phyloP scores from a whole-genome alignment of 2,888 invertebrate genomes.

The Torymus aiolomorphi region DNA sequence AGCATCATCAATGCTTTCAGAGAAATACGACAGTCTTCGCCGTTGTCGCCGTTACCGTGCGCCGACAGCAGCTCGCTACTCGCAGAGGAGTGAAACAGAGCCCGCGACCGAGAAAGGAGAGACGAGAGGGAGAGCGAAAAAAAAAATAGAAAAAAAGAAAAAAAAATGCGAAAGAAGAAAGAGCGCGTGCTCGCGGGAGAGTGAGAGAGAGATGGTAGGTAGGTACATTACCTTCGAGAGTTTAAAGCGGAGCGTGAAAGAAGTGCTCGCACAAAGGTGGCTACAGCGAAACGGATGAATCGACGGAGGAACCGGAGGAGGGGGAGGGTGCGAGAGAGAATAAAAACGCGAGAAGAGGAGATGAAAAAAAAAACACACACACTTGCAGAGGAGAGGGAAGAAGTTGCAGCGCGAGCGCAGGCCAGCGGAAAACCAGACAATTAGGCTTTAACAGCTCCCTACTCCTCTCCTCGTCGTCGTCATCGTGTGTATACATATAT shows the following conservation, averaged over 20 bases:
- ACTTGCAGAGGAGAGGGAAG: background rate
- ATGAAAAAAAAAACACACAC: background rate
- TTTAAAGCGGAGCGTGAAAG: slow-evolving; percentile 20
- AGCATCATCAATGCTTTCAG: slow-evolving; percentile 28
- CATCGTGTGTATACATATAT: background rate
- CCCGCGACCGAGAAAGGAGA: slow-evolving; percentile 2
- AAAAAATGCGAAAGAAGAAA: background rate
- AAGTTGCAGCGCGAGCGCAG: background rate
- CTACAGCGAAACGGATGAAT: slow-evolving; percentile 5
- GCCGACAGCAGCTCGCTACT: background rate
- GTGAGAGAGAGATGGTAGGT: background rate
- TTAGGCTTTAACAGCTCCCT: slow-evolving; percentile 10
- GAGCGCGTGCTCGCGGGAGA: background rate
- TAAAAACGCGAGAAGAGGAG: background rate
- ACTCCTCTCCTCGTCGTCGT: too few relatives aligned
- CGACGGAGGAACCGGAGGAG: background rate
- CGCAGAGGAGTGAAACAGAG: background rate
- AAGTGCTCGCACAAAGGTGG: background rate
- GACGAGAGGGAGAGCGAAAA: background rate
- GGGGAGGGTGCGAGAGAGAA: background rate
- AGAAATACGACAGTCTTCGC: background rate
- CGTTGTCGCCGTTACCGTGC: too few relatives aligned
- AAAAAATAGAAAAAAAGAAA: background rate
- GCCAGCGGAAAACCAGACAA: slow-evolving; percentile 31
- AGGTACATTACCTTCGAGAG: background rate